phyloP scores from a whole-genome alignment of 2,888 invertebrate species.

The Bombyx huttoni region DNA sequence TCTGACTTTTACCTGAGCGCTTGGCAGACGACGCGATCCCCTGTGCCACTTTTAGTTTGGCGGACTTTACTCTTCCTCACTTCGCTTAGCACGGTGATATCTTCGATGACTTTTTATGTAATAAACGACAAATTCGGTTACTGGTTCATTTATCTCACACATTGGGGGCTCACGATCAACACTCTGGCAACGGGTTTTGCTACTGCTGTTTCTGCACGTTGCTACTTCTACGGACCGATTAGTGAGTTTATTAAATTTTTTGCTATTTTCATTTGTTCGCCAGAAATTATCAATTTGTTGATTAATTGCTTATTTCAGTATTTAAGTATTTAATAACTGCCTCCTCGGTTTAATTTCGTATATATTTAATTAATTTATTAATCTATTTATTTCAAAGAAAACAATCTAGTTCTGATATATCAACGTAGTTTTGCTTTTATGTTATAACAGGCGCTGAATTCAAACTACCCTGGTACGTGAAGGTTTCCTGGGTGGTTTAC shows the following conservation, averaged over 20 bases:
- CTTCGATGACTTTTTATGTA: slow-evolving; percentile 40
- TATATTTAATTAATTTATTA: not conserved
- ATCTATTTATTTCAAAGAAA: not conserved
- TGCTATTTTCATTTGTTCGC: not conserved
- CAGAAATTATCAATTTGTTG: not conserved
- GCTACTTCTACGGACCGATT: slow-evolving; percentile 48
- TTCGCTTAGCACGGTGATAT: slow-evolving; percentile 37
- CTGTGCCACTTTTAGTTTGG: slow-evolving; percentile 46
- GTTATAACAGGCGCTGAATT: slow-evolving; percentile 38
- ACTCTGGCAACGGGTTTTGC: slow-evolving; percentile 42
- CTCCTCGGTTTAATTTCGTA: too few relatives aligned
- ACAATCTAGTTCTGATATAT: slow-evolving; percentile 3
- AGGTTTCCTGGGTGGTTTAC: slow-evolving; percentile 52
- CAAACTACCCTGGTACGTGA: slow-evolving; percentile 53
- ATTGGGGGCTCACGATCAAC: slow-evolving; percentile 60
- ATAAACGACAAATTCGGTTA: slow-evolving; percentile 23
- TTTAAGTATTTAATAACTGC: too few relatives aligned
- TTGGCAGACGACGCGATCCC: slow-evolving; percentile 54
- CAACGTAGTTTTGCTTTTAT: too few relatives aligned
- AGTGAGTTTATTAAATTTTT: slow-evolving; percentile 34
- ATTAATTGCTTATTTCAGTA: not conserved
- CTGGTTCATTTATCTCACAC: slow-evolving; percentile 71
- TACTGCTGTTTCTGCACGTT: slow-evolving; percentile 40
- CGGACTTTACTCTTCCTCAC: slow-evolving; percentile 42
- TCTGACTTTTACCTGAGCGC: slow-evolving; percentile 51